Conservation (phyloP, 2,797 vertebrate genomes). For the Esox masquinongy region DNA sequence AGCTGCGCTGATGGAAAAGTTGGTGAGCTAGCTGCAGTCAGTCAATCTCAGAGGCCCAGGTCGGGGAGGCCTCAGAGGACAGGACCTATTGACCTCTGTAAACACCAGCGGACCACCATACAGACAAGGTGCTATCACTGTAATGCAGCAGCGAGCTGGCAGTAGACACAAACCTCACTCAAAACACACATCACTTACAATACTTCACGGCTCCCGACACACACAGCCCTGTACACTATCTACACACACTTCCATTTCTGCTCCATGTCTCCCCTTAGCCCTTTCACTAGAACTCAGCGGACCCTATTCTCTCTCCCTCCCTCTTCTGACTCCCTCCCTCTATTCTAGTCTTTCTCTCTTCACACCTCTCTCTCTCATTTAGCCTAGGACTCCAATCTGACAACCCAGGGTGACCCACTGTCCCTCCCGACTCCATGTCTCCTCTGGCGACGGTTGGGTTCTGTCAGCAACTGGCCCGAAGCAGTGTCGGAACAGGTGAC, state of each 20-base stretch:
- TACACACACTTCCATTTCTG: background rate
- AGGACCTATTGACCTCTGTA: slow-evolving; percentile 23
- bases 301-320: background rate
- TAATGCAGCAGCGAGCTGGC: background rate
- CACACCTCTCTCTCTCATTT: too few relatives aligned
- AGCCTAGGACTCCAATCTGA: too few relatives aligned
- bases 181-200: background rate
- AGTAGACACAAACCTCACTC: background rate
- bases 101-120: background rate
- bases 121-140: background rate
- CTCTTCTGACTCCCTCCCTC: background rate
- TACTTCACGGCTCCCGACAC: background rate
- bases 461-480: too few relatives aligned
- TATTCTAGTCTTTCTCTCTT: too few relatives aligned
- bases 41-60: background rate
- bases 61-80: background rate
- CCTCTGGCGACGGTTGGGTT: too few relatives aligned
- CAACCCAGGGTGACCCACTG: too few relatives aligned
- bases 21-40: background rate
- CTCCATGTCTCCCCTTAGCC: slow-evolving; percentile 5
- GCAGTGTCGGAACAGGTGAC: too few relatives aligned
- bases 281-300: slow-evolving; percentile 16
- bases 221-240: too few relatives aligned
- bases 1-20: background rate
- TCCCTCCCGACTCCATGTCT: too few relatives aligned